Percentiles rank a stretch among this genome's conserved stretches.
Evolutionary conservation across 2,888 invertebrate genomes (phyloP).

Genomic region (Metopia argyrocephala): DNA sequence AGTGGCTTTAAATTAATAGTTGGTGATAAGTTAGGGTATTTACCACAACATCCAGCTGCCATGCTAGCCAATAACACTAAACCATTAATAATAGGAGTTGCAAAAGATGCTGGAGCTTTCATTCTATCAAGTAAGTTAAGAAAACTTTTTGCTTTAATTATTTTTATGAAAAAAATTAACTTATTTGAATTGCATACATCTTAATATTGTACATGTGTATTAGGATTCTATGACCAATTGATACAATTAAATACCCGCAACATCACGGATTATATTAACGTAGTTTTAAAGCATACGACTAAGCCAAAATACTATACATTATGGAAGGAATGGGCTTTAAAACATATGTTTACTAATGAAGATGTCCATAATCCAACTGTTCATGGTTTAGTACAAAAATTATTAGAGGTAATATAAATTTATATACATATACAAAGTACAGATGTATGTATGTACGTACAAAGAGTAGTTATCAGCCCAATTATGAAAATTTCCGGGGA

Average conservation of each 20-base stretch:
- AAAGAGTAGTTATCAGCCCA: not conserved
- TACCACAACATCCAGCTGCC: slow-evolving; percentile 72
- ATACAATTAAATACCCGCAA: slow-evolving; percentile 69
- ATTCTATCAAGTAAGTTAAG: slow-evolving; percentile 76
- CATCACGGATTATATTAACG: slow-evolving; percentile 74
- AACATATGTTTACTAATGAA: slow-evolving; percentile 71
- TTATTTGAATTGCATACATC: not conserved
- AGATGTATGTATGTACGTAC: too few species aligned
- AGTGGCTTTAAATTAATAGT: slow-evolving; percentile 75
- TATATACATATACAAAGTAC: not conserved
- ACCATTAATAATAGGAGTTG: slow-evolving; percentile 78
- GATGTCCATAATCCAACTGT: slow-evolving; percentile 66
- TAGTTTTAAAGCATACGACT: slow-evolving; percentile 73
- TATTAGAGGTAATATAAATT: slow-evolving; percentile 69
- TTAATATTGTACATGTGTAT: not conserved
- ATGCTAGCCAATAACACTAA: slow-evolving; percentile 70
- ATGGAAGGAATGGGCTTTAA: slow-evolving; percentile 73
- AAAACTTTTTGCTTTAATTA: not conserved
- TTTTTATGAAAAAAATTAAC: not conserved
- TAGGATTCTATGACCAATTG: slow-evolving; percentile 73
- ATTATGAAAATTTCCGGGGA: not conserved
- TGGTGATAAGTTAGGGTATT: slow-evolving; percentile 73
- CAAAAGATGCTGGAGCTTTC: slow-evolving; percentile 79
- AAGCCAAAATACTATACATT: slow-evolving; percentile 69
- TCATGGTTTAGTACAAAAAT: slow-evolving; percentile 68